phyloP scores from a whole-genome alignment of 2,888 invertebrate genomes.

The Tethea ocularis region DNA sequence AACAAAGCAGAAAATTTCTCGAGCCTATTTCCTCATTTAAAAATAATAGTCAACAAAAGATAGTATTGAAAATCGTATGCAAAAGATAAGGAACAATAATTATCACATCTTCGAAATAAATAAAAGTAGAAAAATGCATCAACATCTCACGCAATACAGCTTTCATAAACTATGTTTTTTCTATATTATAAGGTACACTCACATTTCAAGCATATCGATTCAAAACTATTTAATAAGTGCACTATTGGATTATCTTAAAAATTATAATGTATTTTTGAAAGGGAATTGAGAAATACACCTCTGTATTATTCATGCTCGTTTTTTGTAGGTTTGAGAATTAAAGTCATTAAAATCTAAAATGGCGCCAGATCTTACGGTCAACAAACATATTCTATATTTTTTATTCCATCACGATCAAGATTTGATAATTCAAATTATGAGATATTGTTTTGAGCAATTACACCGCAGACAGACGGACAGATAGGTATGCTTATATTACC shows the following conservation, averaged over 20 bases:
- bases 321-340: neutral
- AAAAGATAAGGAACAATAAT: too few species aligned
- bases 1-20: too few species aligned
- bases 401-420: too few species aligned
- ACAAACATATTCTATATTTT: too few species aligned
- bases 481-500: too few species aligned
- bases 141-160: neutral
- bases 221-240: slow-evolving; percentile 64
- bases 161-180: neutral
- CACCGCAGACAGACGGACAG: too few species aligned
- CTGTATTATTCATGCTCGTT: neutral
- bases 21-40: neutral
- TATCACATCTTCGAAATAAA: neutral
- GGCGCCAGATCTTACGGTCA: too few species aligned
- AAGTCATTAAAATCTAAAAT: too few species aligned
- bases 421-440: too few species aligned
- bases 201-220: slow-evolving; percentile 40
- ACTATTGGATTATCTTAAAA: slow-evolving; percentile 63
- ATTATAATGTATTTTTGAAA: slow-evolving; percentile 24
- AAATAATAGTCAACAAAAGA: neutral
- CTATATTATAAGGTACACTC: slow-evolving; percentile 24
- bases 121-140: neutral
- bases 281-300: neutral
- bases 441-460: too few species aligned
- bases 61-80: too few species aligned